Evolutionary conservation across 2,888 invertebrate species (phyloP), one percentile per base, ranked within the genome.

Genomic region (Podotricha telesiphe): DNA sequence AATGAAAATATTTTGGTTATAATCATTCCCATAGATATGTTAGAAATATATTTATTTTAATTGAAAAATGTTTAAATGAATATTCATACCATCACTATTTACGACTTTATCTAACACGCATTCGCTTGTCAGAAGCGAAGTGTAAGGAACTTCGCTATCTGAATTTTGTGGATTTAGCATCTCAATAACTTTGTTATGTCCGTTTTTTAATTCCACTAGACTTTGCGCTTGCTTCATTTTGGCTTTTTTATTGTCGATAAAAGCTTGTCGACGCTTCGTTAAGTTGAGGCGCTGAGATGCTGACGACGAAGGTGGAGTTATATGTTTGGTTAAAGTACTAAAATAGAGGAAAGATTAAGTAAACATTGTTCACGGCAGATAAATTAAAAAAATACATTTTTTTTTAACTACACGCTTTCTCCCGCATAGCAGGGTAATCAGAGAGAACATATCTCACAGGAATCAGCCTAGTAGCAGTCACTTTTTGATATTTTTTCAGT

Each of bases 311-410:
- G 95, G 94, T 5, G 95, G 95, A 0, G 95, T 95, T 86, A 96
- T 94, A 79, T 96, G 95, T 80, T 95, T 95, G 17, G 96, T 96
- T 76, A 96, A 82, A 0, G 96, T 95, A 76, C 96, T 96, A 80
- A 55, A 85, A 87, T 59, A 28, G 0, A 53, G 15, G 1, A 34
- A 53, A 42, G 2, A 13, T 42, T 42, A 13, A 42, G 4, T 13
- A 42, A 42, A 42, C 11, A 42, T 13, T 37, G 37, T 8, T n/a
- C n/a, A n/a, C n/a, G n/a, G n/a, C n/a, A n/a, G n/a, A n/a, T n/a
- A 28, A 4, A 28, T 28, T 6, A 28, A 28, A 28, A 28, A 6
- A 28, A 4, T 28, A 6, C 28, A 28, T 28, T 28, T 28, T 28
- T 28, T 28, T 28, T 28, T 28, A n/a, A n/a, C n/a, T n/a, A n/a